Percentiles rank a stretch among this genome's conserved stretches.
Conservation (phyloP, 1,140 invertebrate species). For the Drosophila pseudoobscura region DNA sequence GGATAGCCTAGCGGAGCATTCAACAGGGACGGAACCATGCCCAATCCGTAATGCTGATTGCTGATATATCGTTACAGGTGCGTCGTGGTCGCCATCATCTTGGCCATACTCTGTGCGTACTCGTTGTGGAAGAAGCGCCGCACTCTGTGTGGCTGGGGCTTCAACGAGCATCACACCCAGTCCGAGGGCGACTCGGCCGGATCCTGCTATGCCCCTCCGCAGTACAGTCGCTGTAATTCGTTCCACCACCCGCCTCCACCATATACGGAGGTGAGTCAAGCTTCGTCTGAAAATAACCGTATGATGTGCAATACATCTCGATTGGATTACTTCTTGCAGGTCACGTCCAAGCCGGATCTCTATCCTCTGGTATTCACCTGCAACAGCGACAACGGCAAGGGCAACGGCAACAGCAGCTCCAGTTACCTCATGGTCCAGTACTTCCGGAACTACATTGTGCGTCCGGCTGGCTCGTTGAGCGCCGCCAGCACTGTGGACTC, state of each 20-base stretch:
- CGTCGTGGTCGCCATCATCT: constrained; percentile 85
- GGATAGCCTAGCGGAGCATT: background rate
- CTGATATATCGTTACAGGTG: constrained; percentile 83
- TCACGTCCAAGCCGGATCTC: constrained; percentile 92
- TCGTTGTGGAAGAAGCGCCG: constrained; percentile 87
- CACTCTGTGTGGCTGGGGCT: constrained; percentile 85
- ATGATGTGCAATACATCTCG: background rate
- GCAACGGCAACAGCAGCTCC: constrained; percentile 85
- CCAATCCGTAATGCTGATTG: too few relatives aligned
- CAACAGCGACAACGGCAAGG: constrained; percentile 85
- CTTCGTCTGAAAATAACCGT: background rate
- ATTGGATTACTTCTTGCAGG: constrained; percentile 83
- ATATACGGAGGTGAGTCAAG: constrained; percentile 89
- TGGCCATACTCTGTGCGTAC: constrained; percentile 87
- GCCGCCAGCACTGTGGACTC: constrained; percentile 92
- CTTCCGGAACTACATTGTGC: constrained; percentile 89
- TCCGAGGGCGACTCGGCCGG: constrained; percentile 89
- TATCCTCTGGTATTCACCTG: constrained; percentile 92
- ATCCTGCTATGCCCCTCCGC: constrained; percentile 90
- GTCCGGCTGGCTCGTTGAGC: constrained; percentile 89
- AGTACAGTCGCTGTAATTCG: constrained; percentile 91
- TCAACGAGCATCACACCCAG: constrained; percentile 82
- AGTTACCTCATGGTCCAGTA: constrained; percentile 92
- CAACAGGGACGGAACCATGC: background rate
- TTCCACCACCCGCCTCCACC: constrained; percentile 91